These are phyloP conservation scores for Caenorhabditis sp. DNA, from an alignment of 2,888 invertebrate genomes.

Conservation along the genomic window DNA sequence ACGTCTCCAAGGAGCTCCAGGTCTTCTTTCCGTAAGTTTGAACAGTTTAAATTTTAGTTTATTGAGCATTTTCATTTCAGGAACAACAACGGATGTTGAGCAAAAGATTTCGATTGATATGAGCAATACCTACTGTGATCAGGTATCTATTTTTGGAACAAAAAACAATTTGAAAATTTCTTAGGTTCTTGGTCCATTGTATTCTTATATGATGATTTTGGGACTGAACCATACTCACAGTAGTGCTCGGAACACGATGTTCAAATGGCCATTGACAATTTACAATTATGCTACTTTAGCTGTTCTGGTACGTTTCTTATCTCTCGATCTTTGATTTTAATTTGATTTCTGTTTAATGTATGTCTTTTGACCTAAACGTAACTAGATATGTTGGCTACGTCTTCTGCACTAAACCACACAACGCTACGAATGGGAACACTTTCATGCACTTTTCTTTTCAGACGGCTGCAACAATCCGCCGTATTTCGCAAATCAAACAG, in stretches of 20 bases:
- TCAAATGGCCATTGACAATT: constrained; percentile 64
- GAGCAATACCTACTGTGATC: constrained; percentile 70
- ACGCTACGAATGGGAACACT: constrained; percentile 34
- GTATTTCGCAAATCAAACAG: constrained; percentile 68
- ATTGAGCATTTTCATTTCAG: constrained; percentile 1
- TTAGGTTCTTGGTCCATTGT: constrained; percentile 69
- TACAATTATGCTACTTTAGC: constrained; percentile 66
- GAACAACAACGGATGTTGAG: constrained; percentile 49
- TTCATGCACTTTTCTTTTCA: constrained; percentile 27
- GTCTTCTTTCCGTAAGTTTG: constrained; percentile 52
- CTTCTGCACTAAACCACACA: neutral
- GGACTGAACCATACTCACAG: constrained; percentile 69
- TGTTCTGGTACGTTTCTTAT: constrained; percentile 43
- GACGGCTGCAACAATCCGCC: constrained; percentile 67
- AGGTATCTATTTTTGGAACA: constrained; percentile 32
- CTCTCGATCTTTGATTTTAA: no score
- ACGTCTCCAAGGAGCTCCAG: constrained; percentile 61
- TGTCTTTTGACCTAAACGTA: constrained; percentile 12
- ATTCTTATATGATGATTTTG: constrained; percentile 71
- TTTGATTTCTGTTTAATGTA: no score
- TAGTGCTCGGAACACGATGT: constrained; percentile 57
- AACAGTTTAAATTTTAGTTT: neutral
- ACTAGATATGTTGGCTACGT: constrained; percentile 20
- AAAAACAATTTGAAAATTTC: no score
- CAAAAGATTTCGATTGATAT: constrained; percentile 70